Evolutionary conservation across 2,888 invertebrate genomes (phyloP), one percentile per base, ranked within the genome.

Genomic region (Phalangium opilio): DNA sequence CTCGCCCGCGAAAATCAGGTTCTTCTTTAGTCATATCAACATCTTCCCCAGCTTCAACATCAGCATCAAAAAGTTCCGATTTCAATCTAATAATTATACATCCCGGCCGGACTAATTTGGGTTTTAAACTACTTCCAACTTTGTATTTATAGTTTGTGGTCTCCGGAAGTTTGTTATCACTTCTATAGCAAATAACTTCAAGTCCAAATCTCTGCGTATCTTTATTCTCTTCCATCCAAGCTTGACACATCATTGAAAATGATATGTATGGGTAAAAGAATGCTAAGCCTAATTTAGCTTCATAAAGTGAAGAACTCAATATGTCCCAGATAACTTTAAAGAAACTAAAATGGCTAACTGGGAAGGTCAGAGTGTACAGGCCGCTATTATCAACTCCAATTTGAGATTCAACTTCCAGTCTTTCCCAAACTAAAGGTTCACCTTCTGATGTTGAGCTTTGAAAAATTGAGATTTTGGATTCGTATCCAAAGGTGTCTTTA

Each of bases 221-320:
- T 19, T 44, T 43, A 19, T 53, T 57, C 40, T 61, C 59, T 38
- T 59, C 57, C 60, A 61, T 61, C 45, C 59, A 59, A 1, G 60
- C 62, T 38, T 60, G 59, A 39, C 61, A 62, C 56, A 60, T 62
- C 62, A 62, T 62, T 1, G 60, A 52, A 45, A 61, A 62, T 11
- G 57, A 55, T 7, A 59, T 55, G 43, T 57, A 58, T 2, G 60
- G 57, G 41, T 57, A 56, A 41, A 60, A 60, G 41, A 59, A 58
- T 10, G 59, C 55, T 52, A 61, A 58, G 8, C 60, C 61, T 33
- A 59, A 50, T 43, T 55, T 58, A 1, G 60, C 59, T 35, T 56
- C 57, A 44, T 58, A 52, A 3, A 61, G 27, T 3, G 54, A 52
- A 8, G 53, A 39, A 4, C 58, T 52, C n/a, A 61, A 43, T 3